These are phyloP conservation scores for Drosophila repleta DNA, from an alignment of 1,140 invertebrate genomes.

Conservation along the genomic window DNA sequence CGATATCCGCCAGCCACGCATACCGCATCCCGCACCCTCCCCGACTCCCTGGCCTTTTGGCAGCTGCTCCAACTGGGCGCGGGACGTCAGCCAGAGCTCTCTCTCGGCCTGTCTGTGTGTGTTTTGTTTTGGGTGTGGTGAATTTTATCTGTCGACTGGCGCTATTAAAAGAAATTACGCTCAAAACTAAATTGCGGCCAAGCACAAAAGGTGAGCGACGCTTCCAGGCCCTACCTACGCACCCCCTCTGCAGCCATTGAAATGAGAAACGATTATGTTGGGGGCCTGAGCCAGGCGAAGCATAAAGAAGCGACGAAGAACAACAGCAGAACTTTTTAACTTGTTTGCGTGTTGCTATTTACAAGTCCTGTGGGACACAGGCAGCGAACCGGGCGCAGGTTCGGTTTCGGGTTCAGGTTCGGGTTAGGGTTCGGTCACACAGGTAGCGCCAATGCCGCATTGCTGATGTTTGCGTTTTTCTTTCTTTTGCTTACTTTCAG, in stretches of 20 bases:
- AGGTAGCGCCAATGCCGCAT: constrained; percentile 73
- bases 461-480: constrained; percentile 78
- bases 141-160: constrained; percentile 77
- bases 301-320: constrained; percentile 75
- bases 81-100: constrained; percentile 47
- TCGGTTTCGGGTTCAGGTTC: not conserved
- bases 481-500: constrained; percentile 26
- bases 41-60: constrained; percentile 43
- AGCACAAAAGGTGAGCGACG: constrained; percentile 65
- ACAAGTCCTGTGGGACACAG: constrained; percentile 78
- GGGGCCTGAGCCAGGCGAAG: constrained; percentile 59
- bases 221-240: no score
- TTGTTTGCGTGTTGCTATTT: constrained; percentile 83
- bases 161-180: constrained; percentile 83
- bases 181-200: constrained; percentile 82
- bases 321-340: constrained; percentile 78
- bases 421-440: constrained; percentile 6
- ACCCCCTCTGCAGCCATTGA: no score
- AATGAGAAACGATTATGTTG: constrained; percentile 83
- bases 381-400: not conserved
- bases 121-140: constrained; percentile 43
- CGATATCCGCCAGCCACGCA: constrained; percentile 65
- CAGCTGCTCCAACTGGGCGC: constrained; percentile 34
- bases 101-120: constrained; percentile 21
- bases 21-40: constrained; percentile 32